Percentiles rank a stretch among this genome's conserved stretches.
Conservation (phyloP, 2,113 vertebrate species). For the Hoplias malabaricus region DNA sequence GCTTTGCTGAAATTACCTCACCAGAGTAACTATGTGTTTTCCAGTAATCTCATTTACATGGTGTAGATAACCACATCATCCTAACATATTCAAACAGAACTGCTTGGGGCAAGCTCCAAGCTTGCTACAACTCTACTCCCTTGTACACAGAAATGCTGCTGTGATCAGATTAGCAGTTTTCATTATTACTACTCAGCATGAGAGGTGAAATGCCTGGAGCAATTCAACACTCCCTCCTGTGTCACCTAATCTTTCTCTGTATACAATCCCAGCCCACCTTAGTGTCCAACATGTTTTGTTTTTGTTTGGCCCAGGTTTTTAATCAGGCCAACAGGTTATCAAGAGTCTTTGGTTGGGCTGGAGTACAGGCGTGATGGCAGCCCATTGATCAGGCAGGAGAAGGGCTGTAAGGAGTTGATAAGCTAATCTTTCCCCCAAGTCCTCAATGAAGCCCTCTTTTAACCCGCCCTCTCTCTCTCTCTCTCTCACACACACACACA, state of each 20-base stretch:
- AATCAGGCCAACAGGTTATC: slow-evolving; percentile 74
- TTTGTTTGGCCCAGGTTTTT: slow-evolving; percentile 55
- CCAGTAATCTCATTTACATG: slow-evolving; percentile 35
- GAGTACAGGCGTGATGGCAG: slow-evolving; percentile 62
- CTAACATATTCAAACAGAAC: slow-evolving; percentile 45
- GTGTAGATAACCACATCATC: slow-evolving; percentile 50
- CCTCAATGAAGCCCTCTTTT: slow-evolving; percentile 36
- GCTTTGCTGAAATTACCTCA: not conserved
- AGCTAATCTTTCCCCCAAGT: slow-evolving; percentile 72
- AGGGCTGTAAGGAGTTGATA: slow-evolving; percentile 72
- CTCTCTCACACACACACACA: slow-evolving; percentile 55
- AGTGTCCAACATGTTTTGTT: slow-evolving; percentile 7
- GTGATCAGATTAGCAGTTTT: slow-evolving; percentile 47
- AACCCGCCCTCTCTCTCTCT: slow-evolving; percentile 19
- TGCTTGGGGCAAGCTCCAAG: slow-evolving; percentile 38
- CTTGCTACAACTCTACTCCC: slow-evolving; percentile 39
- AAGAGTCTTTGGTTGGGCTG: slow-evolving; percentile 68
- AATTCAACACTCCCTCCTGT: slow-evolving; percentile 50
- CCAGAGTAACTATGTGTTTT: not conserved
- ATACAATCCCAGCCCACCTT: slow-evolving; percentile 1
- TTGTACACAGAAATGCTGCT: not conserved
- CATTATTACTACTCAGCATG: slow-evolving; percentile 60
- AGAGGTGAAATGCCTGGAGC: slow-evolving; percentile 35
- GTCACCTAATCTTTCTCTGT: slow-evolving; percentile 41
- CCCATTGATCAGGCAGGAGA: slow-evolving; percentile 71